Base-by-base conservation (phyloP, 92 coral and sea anemone genomes). In the Ricordea florida region DNA sequence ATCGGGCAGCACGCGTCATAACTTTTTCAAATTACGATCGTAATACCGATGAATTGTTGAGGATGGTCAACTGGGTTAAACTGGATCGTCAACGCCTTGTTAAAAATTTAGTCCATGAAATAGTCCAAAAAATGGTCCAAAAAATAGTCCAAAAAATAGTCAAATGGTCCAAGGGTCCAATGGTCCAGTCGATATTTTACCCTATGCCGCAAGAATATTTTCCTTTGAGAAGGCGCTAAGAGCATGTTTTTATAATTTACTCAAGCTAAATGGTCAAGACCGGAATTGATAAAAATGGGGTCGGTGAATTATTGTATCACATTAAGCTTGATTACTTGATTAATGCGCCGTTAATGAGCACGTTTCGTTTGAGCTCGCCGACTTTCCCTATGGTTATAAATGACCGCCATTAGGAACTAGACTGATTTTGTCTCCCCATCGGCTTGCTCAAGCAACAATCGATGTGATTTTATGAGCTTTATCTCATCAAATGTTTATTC, bases 231-330 rank as follows among this genome's bases (percentile, higher is more conserved):
- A 38, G 70, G 70, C 80, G 80, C 70, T 73, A 62, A 72, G 35
- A 72, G 61, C 50, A 73, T 72, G 87, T 64, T 73, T 72, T 53
- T 58, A 78, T 30, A 64, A 52, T 82, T 37, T 34, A 35, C 77
- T 66, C 30, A 28, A 64, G 13, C 67, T 30, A 81, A 61, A 61
- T 28, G 62, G 42, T 24, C 58, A 15, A 15, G 70, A 14, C 34
- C 34, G 50, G 6, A 52, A 56, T 70, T 10, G 49, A 26, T 56
- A 27, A 27, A 55, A 55, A 53, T 70, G 64, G 13, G 38, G 17
- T 35, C 22, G 41, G 69, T 26, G 11, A 7, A 41, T 53, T 20
- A 57, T 18, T 41, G 36, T 28, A 34, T 57, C 42, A 25, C 20
- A 32, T 72, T 49, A 16, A 34, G 27, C 26, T 11, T 59, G 48